Evolutionary conservation across 2,797 vertebrate species (phyloP).

Genomic region (Aselliscus stoliczkanus): DNA sequence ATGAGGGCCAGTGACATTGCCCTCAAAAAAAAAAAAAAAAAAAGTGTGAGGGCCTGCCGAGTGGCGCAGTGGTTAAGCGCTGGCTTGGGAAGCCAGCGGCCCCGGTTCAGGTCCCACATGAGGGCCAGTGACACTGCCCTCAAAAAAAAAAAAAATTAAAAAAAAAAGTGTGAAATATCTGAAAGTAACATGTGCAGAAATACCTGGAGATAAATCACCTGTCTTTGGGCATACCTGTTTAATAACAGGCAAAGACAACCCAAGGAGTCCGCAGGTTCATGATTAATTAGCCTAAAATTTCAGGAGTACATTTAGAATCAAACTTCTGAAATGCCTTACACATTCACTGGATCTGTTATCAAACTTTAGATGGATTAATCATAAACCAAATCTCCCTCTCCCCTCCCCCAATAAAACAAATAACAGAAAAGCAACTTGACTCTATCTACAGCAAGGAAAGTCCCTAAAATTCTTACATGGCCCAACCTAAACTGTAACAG

Average conservation of each 20-base stretch:
- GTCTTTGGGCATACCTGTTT: background rate
- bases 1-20: no score
- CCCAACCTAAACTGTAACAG: slow-evolving; percentile 5
- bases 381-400: background rate
- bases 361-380: slow-evolving; percentile 36
- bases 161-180: background rate
- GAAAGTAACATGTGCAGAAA: slow-evolving; percentile 18
- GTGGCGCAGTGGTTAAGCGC: no score
- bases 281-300: slow-evolving; percentile 22
- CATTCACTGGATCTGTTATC: background rate
- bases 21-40: no score
- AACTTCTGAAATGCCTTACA: slow-evolving; percentile 35
- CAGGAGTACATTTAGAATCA: background rate
- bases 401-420: rapidly evolving
- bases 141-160: no score
- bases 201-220: background rate
- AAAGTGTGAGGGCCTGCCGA: no score
- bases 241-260: slow-evolving; percentile 11
- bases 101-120: no score
- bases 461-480: slow-evolving; percentile 38
- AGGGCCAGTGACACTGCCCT: no score
- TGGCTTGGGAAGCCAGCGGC: no score
- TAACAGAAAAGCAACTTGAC: background rate
- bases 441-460: slow-evolving; percentile 28
- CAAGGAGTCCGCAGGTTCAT: background rate